Evolutionary conservation across 2,797 vertebrate genomes (phyloP), one percentile per base, ranked within the genome.

Genomic region (Carcharodon carcharias): DNA sequence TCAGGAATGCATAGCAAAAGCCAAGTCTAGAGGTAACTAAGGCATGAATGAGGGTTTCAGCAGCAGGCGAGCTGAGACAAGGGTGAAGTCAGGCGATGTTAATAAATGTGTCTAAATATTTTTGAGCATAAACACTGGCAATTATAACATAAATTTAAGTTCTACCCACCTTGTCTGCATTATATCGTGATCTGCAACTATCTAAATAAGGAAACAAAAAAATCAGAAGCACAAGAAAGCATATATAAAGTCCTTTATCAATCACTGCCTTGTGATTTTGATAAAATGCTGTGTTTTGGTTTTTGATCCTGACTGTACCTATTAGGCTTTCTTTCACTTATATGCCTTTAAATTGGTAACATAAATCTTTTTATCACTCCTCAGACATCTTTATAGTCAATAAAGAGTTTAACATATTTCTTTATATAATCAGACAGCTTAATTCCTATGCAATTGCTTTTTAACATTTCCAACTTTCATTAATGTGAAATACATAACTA

Each of bases 91-190:
- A n/a, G 35, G 26, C 11, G 26, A 35, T 35, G 31, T 12, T 77
- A 40, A 85, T 88, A 88, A 88, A 6, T 3, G 28, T 88, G 6
- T 56, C 21, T 26, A 54, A 35, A 88, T 28, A 6, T 5, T 54
- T 23, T 88, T 88, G 50, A 28, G 21, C 50, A 88, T 8, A 50
- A 2, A 26, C 40, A 71, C 61, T 69, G 40, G 31, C 50, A 69
- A 95, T 95, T 95, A 35, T 7, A 77, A 58, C 28, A 93, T 40
- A 95, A 95, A 35, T n/a, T 77, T 95, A 95, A 95, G 23, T 54
- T 71, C 12, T 54, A 77, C 94, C 58, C 50, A 95, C 94, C 69
- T 95, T 77, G 14, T 58, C 31, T 77, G 31, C 6, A 35, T 5
- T 18, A 77, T 35, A 77, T n/a, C 1, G 45, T 95, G 94, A 16